Evolutionary conservation across 64 coral and sea anemone species (phyloP).

Genomic region (Pachyseris speciosa): DNA sequence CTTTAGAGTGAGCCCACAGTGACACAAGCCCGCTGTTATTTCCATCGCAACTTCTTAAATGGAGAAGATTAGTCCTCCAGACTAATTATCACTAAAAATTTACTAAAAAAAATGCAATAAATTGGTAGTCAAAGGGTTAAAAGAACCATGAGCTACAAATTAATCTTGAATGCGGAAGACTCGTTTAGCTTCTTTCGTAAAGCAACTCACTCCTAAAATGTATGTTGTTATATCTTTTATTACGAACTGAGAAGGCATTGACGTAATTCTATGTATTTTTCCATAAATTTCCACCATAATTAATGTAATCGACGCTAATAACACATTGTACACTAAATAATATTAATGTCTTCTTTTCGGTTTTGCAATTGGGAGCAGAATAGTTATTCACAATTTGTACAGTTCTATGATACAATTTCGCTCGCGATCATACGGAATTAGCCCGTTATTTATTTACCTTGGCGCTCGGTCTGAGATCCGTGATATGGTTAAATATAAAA

Average conservation of each 20-base stretch:
- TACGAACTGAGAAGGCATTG: constrained; percentile 10
- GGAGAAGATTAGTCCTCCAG: no score
- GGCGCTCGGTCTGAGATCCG: neutral
- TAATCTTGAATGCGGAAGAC: no score
- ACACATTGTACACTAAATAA: constrained; percentile 10
- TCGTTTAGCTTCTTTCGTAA: no score
- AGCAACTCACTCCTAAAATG: no score
- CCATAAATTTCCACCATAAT: constrained; percentile 43
- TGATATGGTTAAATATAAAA: constrained; percentile 35
- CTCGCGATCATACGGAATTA: neutral
- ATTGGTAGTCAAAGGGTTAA: no score
- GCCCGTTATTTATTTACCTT: neutral
- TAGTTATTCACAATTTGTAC: constrained; percentile 53
- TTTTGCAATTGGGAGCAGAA: neutral
- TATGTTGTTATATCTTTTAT: constrained; percentile 17
- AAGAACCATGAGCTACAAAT: no score
- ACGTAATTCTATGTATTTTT: constrained; percentile 25
- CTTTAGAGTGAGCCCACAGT: no score
- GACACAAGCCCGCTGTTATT: no score
- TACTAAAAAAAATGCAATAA: no score
- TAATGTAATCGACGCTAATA: constrained; percentile 23
- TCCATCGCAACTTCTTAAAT: no score
- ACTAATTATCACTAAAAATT: no score
- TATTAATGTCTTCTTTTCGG: neutral
- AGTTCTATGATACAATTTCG: constrained; percentile 36